Base-by-base conservation (phyloP, 2,888 invertebrate genomes). In the Argyresthia albistria region DNA sequence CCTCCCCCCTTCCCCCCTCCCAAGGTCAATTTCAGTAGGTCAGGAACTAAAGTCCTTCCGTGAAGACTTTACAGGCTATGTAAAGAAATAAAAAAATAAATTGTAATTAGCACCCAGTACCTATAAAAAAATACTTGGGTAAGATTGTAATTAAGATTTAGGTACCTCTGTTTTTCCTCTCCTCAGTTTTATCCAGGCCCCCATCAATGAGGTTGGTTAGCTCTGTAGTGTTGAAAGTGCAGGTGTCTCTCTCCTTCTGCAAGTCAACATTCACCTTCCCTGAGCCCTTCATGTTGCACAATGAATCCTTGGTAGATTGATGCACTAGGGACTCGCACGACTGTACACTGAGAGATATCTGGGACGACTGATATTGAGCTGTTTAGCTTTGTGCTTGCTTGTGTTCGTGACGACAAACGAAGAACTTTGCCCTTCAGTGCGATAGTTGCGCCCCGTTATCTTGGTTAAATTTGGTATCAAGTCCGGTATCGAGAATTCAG, bases 121-220 rank as follows among this genome's bases (percentile, higher is more conserved):
- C n/a, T n/a, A n/a, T n/a, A n/a, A n/a, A 25, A 25, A 25, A 25
- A 25, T 25, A 25, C 25, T 4, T 4, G 25, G 25, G 25, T 25
- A 25, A 25, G 25, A 25, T 25, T 25, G 6, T 25, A 25, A 25
- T 25, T 6, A 25, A 25, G 9, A 39, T 39, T 9, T 54, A 59
- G 47, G 59, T 72, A 88, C 88, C 88, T 75, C 77, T 70, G 58
- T 75, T 78, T 55, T 69, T 92, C 59, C 95, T 91, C 63, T 91
- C 91, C 51, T 86, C 80, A 1, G 95, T 95, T 76, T 92, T 93
- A 53, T 92, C 89, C 53, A 80, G 78, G n/a, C 93, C 92, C 7
- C 96, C 96, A 78, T 95, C 94, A 60, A 95, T 88, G 59, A 95
- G 88, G 69, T 93, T 80, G 0, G 95, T 95, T 59, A 97, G 84